These are phyloP conservation scores for Steinernema hermaphroditum DNA, from an alignment of 2,888 invertebrate species.

Conservation along the genomic window DNA sequence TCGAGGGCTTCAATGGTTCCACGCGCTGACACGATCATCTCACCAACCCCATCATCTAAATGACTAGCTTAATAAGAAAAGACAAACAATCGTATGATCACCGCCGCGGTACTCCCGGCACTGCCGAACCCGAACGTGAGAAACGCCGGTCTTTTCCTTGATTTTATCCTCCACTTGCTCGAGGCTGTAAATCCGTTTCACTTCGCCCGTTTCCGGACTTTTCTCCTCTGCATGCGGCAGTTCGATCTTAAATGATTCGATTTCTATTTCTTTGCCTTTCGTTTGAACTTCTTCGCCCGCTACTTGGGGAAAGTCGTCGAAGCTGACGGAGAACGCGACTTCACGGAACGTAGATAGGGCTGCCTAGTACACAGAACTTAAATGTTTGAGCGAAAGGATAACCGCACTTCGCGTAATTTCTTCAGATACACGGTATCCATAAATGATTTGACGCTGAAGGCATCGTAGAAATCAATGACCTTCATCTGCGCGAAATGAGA, in stretches of 20 bases:
- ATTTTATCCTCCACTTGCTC: background rate
- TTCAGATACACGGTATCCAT: background rate
- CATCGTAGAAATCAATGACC: background rate
- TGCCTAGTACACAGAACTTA: background rate
- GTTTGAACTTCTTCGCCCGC: background rate
- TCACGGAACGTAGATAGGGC: background rate
- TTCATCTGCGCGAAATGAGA: background rate
- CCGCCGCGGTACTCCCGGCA: background rate
- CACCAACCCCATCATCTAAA: background rate
- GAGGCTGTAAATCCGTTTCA: background rate
- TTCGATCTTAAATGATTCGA: conserved; percentile 1
- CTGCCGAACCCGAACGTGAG: background rate
- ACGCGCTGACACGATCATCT: background rate
- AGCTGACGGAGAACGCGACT: conserved; percentile 1
- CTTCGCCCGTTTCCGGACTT: too few relatives aligned
- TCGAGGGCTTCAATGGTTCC: background rate
- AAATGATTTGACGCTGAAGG: background rate
- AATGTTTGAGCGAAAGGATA: background rate
- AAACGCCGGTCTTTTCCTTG: background rate
- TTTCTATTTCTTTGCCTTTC: background rate
- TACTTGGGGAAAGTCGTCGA: background rate
- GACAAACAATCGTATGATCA: background rate
- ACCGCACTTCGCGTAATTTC: background rate
- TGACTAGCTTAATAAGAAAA: background rate
- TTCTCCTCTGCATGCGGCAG: too few relatives aligned